Base-by-base conservation (phyloP, 2,113 vertebrate species). In the Phrynosoma platyrhinos region DNA sequence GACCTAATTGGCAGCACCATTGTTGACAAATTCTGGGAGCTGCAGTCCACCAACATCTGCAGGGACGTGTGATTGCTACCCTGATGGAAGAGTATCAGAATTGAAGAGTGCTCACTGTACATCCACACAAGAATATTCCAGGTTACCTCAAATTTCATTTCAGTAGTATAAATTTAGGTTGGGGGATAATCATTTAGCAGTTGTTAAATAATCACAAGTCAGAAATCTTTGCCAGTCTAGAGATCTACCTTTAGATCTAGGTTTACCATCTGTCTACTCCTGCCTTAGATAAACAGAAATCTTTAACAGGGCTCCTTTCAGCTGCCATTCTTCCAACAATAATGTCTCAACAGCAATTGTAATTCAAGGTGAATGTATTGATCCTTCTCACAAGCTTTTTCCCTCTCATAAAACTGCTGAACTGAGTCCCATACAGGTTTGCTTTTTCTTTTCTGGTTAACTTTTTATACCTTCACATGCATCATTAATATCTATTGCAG, bases 361-460 rank as follows among this genome's bases (percentile, higher is more conserved):
- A 72, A 58, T 84, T 87, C 53, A 9, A 42, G 80, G 40, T 25
- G 27, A 86, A 76, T 12, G 40, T 53, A 4, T 58, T 25, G 23
- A 84, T 82, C 2, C 32, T n/a, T 76, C 72, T 76, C 58, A 32
- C 40, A 75, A 77, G 68, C 20, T 1, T 20, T 2, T 1, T n/a
- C 4, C 9, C 74, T 64, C 58, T 14, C 20, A 79, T 72, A 69
- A 32, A 58, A 47, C 6, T 82, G 53, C 55, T 72, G 42, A 81
- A 66, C 66, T 83, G 40, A 77, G 69, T 30, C 32, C 62, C 36
- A 69, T 81, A 53, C 64, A 87, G 10, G 71, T 87, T 72, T 25
- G 27, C 84, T 23, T 79, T 75, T 80, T 66, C 42, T 91, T 89
- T 58, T 30, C 72, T n/a, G 53, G 55, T 23, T 71, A 82, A 64